phyloP scores from a whole-genome alignment of 1,140 invertebrate species.

The Drosophila obscura region DNA sequence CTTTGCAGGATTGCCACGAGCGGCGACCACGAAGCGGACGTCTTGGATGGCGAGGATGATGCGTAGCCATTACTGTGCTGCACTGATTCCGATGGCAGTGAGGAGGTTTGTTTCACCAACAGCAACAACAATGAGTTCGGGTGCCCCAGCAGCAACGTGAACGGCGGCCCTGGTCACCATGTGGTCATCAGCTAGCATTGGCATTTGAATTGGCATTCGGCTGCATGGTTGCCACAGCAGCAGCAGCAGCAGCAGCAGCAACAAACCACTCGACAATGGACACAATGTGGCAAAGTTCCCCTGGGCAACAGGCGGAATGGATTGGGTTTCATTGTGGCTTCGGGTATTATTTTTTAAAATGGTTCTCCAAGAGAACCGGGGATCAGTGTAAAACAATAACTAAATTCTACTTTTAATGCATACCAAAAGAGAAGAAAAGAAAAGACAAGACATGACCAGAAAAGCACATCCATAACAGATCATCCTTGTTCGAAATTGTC shows the following conservation, averaged over 20 bases:
- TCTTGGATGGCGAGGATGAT: slow-evolving; percentile 73
- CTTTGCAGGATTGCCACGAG: slow-evolving; percentile 69
- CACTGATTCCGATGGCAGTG: slow-evolving; percentile 77
- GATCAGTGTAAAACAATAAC: slow-evolving; percentile 63
- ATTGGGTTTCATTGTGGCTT: slow-evolving; percentile 48
- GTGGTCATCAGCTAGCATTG: slow-evolving; percentile 77
- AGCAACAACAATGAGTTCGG: slow-evolving; percentile 69
- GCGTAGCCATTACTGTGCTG: slow-evolving; percentile 83
- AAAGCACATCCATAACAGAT: slow-evolving; percentile 18
- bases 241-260: neutral
- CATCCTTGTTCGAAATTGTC: slow-evolving; percentile 6
- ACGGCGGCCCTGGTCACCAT: slow-evolving; percentile 36
- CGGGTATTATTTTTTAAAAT: slow-evolving; percentile 43
- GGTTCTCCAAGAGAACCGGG: slow-evolving; percentile 47
- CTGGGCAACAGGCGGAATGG: neutral
- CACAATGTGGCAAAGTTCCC: slow-evolving; percentile 35
- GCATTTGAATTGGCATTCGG: slow-evolving; percentile 39
- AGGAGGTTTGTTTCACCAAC: slow-evolving; percentile 68
- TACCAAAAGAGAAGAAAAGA: slow-evolving; percentile 57
- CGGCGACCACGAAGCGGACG: slow-evolving; percentile 61
- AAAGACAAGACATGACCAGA: slow-evolving; percentile 11
- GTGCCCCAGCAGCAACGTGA: slow-evolving; percentile 64
- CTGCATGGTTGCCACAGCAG: slow-evolving; percentile 10
- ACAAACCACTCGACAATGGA: slow-evolving; percentile 44
- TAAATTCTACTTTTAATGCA: slow-evolving; percentile 45